phyloP scores from a whole-genome alignment of 2,888 invertebrate species.

The Acronicta psi region DNA sequence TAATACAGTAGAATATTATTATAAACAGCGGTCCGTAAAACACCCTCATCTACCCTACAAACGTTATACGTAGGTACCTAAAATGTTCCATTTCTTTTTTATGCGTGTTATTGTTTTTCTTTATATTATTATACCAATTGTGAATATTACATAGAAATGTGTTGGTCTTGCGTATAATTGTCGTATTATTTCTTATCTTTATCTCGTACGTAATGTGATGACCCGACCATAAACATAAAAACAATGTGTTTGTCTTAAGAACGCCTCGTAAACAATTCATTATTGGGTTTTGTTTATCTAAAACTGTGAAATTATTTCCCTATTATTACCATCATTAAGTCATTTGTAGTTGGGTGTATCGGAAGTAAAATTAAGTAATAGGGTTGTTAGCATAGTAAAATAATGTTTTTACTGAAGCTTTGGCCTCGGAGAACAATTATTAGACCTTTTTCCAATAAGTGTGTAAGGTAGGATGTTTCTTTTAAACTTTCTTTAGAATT shows the following conservation, averaged over 20 bases:
- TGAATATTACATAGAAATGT: constrained; percentile 12
- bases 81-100: too few relatives aligned
- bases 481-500: constrained; percentile 9
- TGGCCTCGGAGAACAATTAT: constrained; percentile 17
- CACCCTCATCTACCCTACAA: too few relatives aligned
- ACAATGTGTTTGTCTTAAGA: constrained; percentile 32
- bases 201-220: constrained; percentile 9
- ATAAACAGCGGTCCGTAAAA: too few relatives aligned
- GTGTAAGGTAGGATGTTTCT: constrained; percentile 64
- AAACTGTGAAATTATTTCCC: background rate
- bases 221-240: constrained; percentile 24
- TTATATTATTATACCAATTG: too few relatives aligned
- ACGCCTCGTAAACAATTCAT: constrained; percentile 26
- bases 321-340: constrained; percentile 14
- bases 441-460: constrained; percentile 59
- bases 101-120: too few relatives aligned
- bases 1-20: too few relatives aligned
- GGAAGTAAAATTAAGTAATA: too few relatives aligned
- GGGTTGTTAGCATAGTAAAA: too few relatives aligned
- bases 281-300: constrained; percentile 5
- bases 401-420: constrained; percentile 32
- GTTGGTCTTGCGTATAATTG: constrained; percentile 19
- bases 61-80: too few relatives aligned
- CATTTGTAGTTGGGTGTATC: constrained; percentile 2
- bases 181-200: constrained; percentile 31